Evolutionary conservation across 2,888 invertebrate species (phyloP), one percentile per base, ranked within the genome.

Genomic region (Rugalucina vietnamica): DNA sequence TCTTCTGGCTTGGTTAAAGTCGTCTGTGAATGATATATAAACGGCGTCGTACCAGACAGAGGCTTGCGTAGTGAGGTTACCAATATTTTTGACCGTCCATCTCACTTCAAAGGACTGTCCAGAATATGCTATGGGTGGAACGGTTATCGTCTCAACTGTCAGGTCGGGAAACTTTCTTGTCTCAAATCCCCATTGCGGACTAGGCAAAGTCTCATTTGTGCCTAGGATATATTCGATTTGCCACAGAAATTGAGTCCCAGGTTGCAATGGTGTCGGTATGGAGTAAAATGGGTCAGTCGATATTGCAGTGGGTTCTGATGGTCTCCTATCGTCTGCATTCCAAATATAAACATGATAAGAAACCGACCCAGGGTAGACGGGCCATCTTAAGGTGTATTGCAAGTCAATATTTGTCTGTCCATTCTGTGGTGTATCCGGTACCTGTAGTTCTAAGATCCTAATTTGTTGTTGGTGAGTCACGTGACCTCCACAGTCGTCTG

Each of bases 151-250:
- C 3, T 69, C 32, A 2, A 82, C 72, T 12, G 69, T 24, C 14
- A 85, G 57, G 75, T 85, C 85, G 27, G 73, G 36, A 73, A 57
- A 76, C 24, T 36, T 32, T 37, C 74, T 57, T 14, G 85, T 85
- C 65, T 82, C 75, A 72, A 82, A 85, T 24, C 37, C 77, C 85
- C 85, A 85, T 21, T 76, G 54, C 4, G 85, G 82, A 71, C 85
- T 65, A 18, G 74, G 54, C 21, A 72, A 39, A n/a, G 80, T 78
- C n/a, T 78, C 14, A 27, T 85, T 82, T 18, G 57, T 39, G 3
- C n/a, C 21, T 27, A 70, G 60, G 50, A 71, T 4, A 32, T 65
- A 82, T n/a, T 82, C 85, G 29, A 85, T 43, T 36, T 85, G 85
- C 85, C 85, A 85, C 8, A 49, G 57, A 65, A 82, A 82, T 57